Evolutionary conservation across 1,140 invertebrate genomes (phyloP).

Genomic region (Teleopsis dalmanni): DNA sequence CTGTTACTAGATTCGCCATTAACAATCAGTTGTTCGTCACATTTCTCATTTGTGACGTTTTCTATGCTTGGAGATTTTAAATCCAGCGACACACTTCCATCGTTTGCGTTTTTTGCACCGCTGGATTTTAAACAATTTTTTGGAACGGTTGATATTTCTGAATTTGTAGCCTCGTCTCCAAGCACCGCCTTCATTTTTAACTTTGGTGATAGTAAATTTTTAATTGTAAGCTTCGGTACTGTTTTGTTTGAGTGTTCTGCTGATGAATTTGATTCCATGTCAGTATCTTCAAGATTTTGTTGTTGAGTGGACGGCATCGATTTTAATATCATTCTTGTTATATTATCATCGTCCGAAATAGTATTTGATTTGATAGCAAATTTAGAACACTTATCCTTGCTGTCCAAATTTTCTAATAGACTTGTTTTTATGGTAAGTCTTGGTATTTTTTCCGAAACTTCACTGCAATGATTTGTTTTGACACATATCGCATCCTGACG

Average conservation of each 20-base stretch:
- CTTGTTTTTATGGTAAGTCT: conserved; percentile 16
- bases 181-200: conserved; percentile 33
- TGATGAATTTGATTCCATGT: conserved; percentile 8
- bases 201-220: conserved; percentile 37
- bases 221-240: conserved; percentile 36
- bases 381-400: conserved; percentile 13
- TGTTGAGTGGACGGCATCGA: neutral
- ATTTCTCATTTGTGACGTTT: neutral
- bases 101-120: conserved; percentile 6
- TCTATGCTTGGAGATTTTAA: neutral
- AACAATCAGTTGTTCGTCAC: conserved; percentile 19
- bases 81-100: neutral
- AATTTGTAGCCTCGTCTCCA: conserved; percentile 16
- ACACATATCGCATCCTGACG: conserved; percentile 15
- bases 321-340: conserved; percentile 10
- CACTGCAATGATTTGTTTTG: neutral
- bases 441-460: conserved; percentile 4
- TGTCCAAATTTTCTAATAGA: neutral
- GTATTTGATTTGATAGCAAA: conserved; percentile 12
- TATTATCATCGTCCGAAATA: too few relatives aligned
- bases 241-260: conserved; percentile 9
- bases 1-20: conserved; percentile 28
- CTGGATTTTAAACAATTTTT: conserved; percentile 2
- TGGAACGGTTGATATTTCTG: neutral
- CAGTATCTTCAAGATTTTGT: conserved; percentile 7